Percentiles rank a stretch among this genome's conserved stretches.
phyloP scores from a whole-genome alignment of 2,888 invertebrate species.

The Eupelmus urozonus region DNA sequence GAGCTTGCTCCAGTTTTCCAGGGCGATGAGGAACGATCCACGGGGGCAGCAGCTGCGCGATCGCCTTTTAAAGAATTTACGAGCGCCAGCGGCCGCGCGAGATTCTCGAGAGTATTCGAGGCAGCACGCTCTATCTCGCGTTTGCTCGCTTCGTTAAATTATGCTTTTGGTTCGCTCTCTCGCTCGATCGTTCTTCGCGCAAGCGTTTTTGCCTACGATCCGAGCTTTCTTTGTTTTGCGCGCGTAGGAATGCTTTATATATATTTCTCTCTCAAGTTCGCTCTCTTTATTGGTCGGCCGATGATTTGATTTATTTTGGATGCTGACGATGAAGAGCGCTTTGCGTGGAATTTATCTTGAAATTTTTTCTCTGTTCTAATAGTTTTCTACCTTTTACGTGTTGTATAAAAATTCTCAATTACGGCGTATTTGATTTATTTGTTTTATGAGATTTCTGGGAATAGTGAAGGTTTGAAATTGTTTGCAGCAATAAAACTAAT shows the following conservation, averaged over 20 bases:
- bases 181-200: background rate
- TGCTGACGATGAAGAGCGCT: too few species aligned
- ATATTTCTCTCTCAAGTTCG: too few species aligned
- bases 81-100: background rate
- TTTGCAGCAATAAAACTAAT: too few species aligned
- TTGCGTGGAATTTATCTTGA: too few species aligned
- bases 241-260: background rate
- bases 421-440: too few species aligned
- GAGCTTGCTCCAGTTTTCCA: too few species aligned
- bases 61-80: slow-evolving; percentile 50
- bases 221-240: background rate
- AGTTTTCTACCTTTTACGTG: too few species aligned
- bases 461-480: too few species aligned
- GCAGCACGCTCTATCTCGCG: background rate
- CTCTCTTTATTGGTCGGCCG: background rate
- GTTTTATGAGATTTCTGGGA: too few species aligned
- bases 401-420: too few species aligned
- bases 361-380: too few species aligned
- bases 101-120: background rate
- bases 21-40: background rate
- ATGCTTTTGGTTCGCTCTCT: slow-evolving; percentile 8
- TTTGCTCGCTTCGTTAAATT: slow-evolving; percentile 25
- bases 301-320: too few species aligned
- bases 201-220: background rate
- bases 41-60: slow-evolving; percentile 35